These are phyloP conservation scores for Grammomys dolichurus DNA, from an alignment of 2,113 vertebrate genomes.

Conservation along the genomic window DNA sequence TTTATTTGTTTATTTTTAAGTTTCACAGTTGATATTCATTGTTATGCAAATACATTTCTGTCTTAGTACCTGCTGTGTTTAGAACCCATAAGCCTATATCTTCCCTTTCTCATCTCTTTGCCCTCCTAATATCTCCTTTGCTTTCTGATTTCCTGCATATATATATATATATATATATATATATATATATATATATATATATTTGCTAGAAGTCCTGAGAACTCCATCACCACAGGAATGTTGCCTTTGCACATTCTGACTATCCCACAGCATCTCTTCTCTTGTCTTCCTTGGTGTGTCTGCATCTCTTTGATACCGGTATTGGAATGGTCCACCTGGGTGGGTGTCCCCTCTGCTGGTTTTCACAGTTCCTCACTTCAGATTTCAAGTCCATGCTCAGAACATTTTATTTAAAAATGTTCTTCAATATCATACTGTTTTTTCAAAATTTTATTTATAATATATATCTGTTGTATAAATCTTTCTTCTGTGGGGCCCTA, in stretches of 20 bases:
- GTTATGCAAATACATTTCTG: neutral
- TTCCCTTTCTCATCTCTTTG: neutral
- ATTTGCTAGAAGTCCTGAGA: neutral
- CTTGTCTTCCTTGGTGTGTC: neutral
- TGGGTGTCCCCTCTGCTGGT: neutral
- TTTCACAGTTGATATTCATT: neutral
- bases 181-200: too few species aligned
- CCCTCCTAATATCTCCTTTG: neutral
- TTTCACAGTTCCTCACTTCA: neutral
- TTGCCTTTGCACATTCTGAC: too few species aligned
- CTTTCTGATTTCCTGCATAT: too few species aligned
- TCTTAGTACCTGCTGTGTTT: neutral
- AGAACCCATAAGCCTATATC: neutral
- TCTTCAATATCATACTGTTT: neutral
- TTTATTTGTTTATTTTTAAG: neutral
- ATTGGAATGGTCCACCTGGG: too few species aligned
- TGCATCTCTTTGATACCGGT: neutral
- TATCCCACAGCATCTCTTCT: too few species aligned
- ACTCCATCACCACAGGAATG: too few species aligned
- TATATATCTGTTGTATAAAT: neutral
- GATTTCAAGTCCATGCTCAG: neutral
- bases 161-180: too few species aligned
- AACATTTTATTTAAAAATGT: neutral
- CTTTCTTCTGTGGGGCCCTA: neutral
- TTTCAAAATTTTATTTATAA: neutral